Percentiles rank a stretch among this genome's conserved stretches.
Evolutionary conservation across 2,113 vertebrate genomes (phyloP).

Genomic region (Eolophus roseicapilla): DNA sequence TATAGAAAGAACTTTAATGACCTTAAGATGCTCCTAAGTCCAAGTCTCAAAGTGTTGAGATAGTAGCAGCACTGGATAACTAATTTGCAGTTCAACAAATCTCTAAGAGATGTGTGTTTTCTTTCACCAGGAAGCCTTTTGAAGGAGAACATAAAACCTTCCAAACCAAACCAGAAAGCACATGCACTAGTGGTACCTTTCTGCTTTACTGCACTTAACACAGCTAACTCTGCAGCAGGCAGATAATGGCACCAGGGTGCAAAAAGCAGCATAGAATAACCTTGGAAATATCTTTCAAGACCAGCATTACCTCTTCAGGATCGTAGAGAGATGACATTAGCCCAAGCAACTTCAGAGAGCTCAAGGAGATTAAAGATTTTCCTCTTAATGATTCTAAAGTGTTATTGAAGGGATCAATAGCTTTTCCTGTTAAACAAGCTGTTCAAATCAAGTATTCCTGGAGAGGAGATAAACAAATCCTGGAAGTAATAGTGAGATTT

Average conservation of each 20-base stretch:
- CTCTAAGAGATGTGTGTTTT: not conserved
- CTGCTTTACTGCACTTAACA: not conserved
- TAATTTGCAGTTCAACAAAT: not conserved
- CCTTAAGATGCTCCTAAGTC: not conserved
- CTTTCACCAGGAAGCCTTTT: not conserved
- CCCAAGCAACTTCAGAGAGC: slow-evolving; percentile 29
- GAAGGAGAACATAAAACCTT: not conserved
- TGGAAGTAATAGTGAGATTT: slow-evolving; percentile 15
- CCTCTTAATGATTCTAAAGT: slow-evolving; percentile 30
- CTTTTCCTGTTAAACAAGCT: slow-evolving; percentile 17
- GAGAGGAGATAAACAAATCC: slow-evolving; percentile 9
- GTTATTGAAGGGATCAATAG: slow-evolving; percentile 38
- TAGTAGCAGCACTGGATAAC: not conserved
- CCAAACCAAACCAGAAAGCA: not conserved
- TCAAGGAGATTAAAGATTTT: slow-evolving; percentile 27
- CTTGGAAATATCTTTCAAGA: not conserved
- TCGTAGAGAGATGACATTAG: not conserved
- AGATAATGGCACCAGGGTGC: not conserved
- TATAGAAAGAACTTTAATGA: not conserved
- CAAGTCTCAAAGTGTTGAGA: not conserved
- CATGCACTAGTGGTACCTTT: not conserved
- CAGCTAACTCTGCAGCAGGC: not conserved
- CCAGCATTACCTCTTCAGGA: not conserved
- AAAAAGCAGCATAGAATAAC: not conserved
- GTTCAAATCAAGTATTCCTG: slow-evolving; percentile 34